A percentile compares a stretch with the other conserved stretches of the same genome.
Conservation (phyloP, 1,140 invertebrate species). For the Bathynomus jamesi region DNA sequence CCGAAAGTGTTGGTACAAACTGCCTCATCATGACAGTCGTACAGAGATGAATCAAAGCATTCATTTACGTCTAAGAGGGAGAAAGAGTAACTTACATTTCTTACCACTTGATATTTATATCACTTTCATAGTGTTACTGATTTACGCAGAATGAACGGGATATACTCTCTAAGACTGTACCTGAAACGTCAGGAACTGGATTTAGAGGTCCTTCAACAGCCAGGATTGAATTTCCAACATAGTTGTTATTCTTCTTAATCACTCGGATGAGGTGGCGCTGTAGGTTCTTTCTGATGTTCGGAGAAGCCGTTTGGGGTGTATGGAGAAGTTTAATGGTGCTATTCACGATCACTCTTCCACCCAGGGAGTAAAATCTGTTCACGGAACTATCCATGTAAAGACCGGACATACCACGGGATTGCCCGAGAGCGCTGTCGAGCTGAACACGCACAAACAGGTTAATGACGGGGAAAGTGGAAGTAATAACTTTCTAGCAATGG, state of each 20-base stretch:
- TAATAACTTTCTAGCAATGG: too few relatives aligned
- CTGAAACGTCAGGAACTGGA: constrained; percentile 60
- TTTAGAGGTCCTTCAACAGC: constrained; percentile 71
- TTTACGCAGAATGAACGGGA: too few relatives aligned
- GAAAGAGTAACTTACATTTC: too few relatives aligned
- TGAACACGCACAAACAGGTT: too few relatives aligned
- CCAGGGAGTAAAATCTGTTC: constrained; percentile 65
- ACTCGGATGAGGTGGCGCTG: constrained; percentile 72
- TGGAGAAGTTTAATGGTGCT: constrained; percentile 68
- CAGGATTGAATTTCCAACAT: constrained; percentile 72
- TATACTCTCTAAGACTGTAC: too few relatives aligned
- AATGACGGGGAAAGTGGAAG: too few relatives aligned
- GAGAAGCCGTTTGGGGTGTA: constrained; percentile 56
- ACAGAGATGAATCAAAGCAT: constrained; percentile 69
- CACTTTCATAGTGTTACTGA: too few relatives aligned
- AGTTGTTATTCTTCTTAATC: constrained; percentile 69
- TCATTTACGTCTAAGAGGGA: too few relatives aligned
- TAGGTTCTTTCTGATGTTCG: constrained; percentile 58
- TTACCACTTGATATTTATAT: too few relatives aligned
- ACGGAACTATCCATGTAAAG: constrained; percentile 68
- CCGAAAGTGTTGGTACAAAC: constrained; percentile 84
- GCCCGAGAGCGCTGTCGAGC: constrained; percentile 79
- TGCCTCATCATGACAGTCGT: constrained; percentile 81
- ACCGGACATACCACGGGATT: constrained; percentile 74
- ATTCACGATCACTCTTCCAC: constrained; percentile 62